Conservation (phyloP, 2,888 invertebrate species). For the Congeria kusceri region DNA sequence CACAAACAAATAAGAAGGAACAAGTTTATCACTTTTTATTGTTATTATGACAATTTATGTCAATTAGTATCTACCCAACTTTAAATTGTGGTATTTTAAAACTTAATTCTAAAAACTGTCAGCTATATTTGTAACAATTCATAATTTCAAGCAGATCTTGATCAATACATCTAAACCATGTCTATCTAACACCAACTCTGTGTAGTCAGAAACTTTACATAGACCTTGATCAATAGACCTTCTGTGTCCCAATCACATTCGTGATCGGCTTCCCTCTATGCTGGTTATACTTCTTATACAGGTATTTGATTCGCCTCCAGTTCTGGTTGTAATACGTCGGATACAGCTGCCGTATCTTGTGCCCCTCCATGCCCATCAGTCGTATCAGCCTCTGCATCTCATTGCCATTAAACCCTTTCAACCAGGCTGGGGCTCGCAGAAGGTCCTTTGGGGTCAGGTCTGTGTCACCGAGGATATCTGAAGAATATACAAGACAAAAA, state of each 20-base stretch:
- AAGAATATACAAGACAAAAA: too few species aligned
- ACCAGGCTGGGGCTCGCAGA: slow-evolving; percentile 94
- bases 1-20: too few species aligned
- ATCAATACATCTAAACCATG: too few species aligned
- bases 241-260: not conserved
- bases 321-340: slow-evolving; percentile 78
- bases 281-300: slow-evolving; percentile 80
- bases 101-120: too few species aligned
- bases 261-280: slow-evolving; percentile 53
- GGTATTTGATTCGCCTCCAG: slow-evolving; percentile 77
- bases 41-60: too few species aligned
- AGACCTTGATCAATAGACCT: not conserved
- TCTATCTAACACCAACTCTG: too few species aligned
- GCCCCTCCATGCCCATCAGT: slow-evolving; percentile 75
- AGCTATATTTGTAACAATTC: too few species aligned
- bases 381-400: slow-evolving; percentile 88
- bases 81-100: too few species aligned
- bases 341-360: slow-evolving; percentile 70
- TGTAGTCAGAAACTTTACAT: too few species aligned
- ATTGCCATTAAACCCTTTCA: slow-evolving; percentile 94
- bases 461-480: slow-evolving; percentile 94
- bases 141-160: too few species aligned
- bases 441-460: slow-evolving; percentile 93
- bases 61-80: too few species aligned
- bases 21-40: too few species aligned